Evolutionary conservation across 2,888 invertebrate species (phyloP), one percentile per base, ranked within the genome.

Genomic region (Electrophaes corylata): DNA sequence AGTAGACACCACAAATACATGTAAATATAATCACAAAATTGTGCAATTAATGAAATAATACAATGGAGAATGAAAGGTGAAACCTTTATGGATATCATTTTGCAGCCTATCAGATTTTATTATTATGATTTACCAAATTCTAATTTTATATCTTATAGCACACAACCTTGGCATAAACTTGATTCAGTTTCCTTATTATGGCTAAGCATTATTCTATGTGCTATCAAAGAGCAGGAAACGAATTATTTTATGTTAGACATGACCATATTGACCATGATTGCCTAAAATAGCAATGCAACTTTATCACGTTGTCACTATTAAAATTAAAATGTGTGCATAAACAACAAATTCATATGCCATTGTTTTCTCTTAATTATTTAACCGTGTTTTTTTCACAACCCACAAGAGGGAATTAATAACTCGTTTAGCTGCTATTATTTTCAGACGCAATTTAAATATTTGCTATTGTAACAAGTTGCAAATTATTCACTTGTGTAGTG

Each of bases 111-210:
- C 14, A 0, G 20, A 51, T 48, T 60, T 44, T 39, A 46, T 26
- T 31, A 14, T 46, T 58, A 47, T 53, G 48, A 55, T 50, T 55
- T 40, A 57, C 59, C 49, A 51, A 65, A 48, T 20, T 57, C 56
- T 60, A 49, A 33, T 31, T 70, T 76, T 70, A 75, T 48, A 67
- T 74, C 60, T 55, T 64, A 66, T 86, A 86, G 83, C 83, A 88
- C 88, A 91, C 89, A 91, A 90, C 90, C 91, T 78, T 76, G 71
- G 77, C 82, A 82, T 87, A 81, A 80, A 78, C 78, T 75, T 74
- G 77, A 69, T 81, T 86, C 81, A 85, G 83, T 82, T 79, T 76
- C 69, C 63, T 70, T 69, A 72, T 66, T 77, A 81, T 72, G 75
- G 78, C 86, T 89, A 85, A 83, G 76, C 78, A 81, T 48, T 64